Evolutionary conservation across 2,113 vertebrate genomes (phyloP), one percentile per base, ranked within the genome.

Genomic region (Toxotes chatareus): DNA sequence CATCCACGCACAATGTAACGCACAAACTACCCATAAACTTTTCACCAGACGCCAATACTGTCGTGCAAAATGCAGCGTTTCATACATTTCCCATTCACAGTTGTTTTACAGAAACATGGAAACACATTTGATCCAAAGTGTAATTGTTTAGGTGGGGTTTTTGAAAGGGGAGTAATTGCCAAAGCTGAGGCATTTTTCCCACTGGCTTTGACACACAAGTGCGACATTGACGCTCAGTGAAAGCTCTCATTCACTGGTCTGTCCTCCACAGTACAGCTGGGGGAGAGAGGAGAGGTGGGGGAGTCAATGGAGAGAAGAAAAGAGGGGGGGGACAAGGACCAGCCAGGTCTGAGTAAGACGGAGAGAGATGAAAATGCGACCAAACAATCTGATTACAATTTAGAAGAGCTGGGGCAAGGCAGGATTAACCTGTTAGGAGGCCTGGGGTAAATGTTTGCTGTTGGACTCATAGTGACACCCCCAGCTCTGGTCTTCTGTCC

Each of bases 221-320:
- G 77, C 21, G 63, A 88, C 74, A 79, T 64, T 88, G 80, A 87
- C 51, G 17, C 66, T 55, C 17, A 51, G 74, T 77, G 73, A 86
- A 89, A 85, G 87, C 59, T 88, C 80, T 91, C 83, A 82, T 89
- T 92, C 84, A 84, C 47, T 76, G 56, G 6, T 53, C 21, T n/a
- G 42, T 73, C 40, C 76, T 74, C 59, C 17, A 34, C 64, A 64
- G 63, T 36, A 88, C 90, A 86, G 80, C 80, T 80, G 82, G 78
- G 64, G 51, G 72, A 40, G 65, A 67, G 40, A 23, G n/a, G 61
- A 47, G 62, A n/a, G 60, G 40, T 51, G 66, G 72, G 40, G 34
- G 31, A 23, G 49, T 21, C 1, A 12, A 19, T 36, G 16, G 14
- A 65, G 27, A 47, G 11, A 60, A 36, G 10, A 56, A 31, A 51